Conservation (phyloP, 2,888 invertebrate species). For the Apocheima hispidaria region DNA sequence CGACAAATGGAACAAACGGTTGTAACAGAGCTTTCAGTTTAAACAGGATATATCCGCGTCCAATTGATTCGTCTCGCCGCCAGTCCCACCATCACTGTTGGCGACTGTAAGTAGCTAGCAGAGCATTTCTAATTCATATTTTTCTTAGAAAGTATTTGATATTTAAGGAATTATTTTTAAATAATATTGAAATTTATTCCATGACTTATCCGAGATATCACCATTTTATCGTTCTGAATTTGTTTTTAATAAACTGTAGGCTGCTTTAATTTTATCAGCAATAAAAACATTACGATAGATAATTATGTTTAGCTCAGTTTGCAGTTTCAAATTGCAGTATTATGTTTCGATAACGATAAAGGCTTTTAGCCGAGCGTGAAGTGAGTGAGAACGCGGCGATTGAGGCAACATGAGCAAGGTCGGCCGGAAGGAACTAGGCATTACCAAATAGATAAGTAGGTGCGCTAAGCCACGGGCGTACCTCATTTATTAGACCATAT, state of each 20-base stretch:
- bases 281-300: constrained; percentile 18
- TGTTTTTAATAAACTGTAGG: constrained; percentile 8
- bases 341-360: constrained; percentile 24
- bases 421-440: constrained; percentile 76
- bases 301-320: constrained; percentile 12
- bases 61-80: constrained; percentile 47
- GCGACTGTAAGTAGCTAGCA: not conserved
- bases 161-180: not conserved
- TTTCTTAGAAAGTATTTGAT: not conserved
- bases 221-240: constrained; percentile 8
- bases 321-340: constrained; percentile 2
- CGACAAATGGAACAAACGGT: constrained; percentile 69
- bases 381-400: constrained; percentile 38
- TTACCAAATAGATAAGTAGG: constrained; percentile 78
- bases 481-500: constrained; percentile 73
- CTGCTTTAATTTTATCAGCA: constrained; percentile 25
- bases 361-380: constrained; percentile 30
- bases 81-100: constrained; percentile 17
- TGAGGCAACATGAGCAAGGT: constrained; percentile 65
- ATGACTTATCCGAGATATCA: constrained; percentile 16
- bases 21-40: constrained; percentile 74
- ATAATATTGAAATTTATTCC: constrained; percentile 4
- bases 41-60: constrained; percentile 81
- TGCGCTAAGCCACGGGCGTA: constrained; percentile 61
- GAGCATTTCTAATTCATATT: not conserved